Evolutionary conservation across 2,797 vertebrate species (phyloP).

Genomic region (Phrynocephalus vlangalii): DNA sequence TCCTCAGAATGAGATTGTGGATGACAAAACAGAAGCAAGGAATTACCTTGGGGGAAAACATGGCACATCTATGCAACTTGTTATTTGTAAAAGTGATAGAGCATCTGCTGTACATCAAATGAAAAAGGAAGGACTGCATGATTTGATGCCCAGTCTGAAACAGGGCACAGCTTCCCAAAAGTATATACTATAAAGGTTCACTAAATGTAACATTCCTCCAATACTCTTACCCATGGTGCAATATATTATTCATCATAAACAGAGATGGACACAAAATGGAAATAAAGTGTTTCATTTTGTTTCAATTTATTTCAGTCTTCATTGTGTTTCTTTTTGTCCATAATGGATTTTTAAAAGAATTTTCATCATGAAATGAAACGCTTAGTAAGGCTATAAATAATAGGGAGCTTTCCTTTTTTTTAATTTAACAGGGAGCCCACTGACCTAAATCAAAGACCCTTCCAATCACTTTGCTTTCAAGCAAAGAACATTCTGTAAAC

Average conservation of each 20-base stretch:
- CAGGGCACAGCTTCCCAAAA: background rate
- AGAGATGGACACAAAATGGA: no score
- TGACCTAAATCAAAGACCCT: no score
- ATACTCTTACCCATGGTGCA: conserved; percentile 35
- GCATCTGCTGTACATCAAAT: background rate
- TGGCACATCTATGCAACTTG: background rate
- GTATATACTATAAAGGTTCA: background rate
- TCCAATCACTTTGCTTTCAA: no score
- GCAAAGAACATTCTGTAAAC: no score
- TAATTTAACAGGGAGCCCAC: no score
- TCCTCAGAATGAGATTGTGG: background rate
- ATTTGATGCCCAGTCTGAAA: background rate
- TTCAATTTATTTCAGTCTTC: no score
- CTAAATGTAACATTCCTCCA: background rate
- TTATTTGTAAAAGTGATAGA: background rate
- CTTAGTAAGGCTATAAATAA: no score
- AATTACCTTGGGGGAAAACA: background rate
- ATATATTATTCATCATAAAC: background rate
- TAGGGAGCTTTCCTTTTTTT: no score
- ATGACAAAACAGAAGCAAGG: background rate
- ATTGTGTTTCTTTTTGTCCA: no score
- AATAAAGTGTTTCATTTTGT: no score
- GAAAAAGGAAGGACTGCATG: background rate
- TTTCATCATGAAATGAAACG: no score
- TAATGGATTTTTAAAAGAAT: no score